Evolutionary conservation across 2,888 invertebrate genomes (phyloP).

Genomic region (Gisinianus flammeolus): DNA sequence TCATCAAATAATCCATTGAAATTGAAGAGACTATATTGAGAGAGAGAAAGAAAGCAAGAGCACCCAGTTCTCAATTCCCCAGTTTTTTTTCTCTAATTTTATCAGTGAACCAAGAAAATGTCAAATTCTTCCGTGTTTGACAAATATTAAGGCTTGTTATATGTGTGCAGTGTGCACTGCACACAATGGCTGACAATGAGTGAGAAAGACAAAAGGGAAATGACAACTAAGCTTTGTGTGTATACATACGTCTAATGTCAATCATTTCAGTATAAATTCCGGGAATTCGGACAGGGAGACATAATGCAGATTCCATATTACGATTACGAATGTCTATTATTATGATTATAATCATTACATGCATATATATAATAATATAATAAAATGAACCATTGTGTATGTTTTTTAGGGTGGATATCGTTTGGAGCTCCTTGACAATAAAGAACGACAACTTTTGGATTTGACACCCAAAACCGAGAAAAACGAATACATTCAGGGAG

Average conservation of each 20-base stretch:
- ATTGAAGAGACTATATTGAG: background rate
- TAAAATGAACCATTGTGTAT: background rate
- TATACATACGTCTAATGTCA: background rate
- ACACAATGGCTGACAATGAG: too few relatives aligned
- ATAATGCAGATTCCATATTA: too few relatives aligned
- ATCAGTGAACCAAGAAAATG: too few relatives aligned
- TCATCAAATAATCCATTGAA: background rate
- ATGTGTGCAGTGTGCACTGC: too few relatives aligned
- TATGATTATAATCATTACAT: background rate
- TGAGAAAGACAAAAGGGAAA: too few relatives aligned
- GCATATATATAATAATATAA: background rate
- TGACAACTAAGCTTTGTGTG: too few relatives aligned
- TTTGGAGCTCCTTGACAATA: constrained; percentile 81
- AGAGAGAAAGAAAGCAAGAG: background rate
- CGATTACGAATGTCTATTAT: background rate
- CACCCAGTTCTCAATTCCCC: too few relatives aligned
- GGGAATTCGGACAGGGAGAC: background rate
- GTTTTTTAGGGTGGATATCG: constrained; percentile 85
- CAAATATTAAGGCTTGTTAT: too few relatives aligned
- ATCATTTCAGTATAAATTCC: background rate
- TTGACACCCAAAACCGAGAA: constrained; percentile 81
- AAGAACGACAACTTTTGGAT: constrained; percentile 83
- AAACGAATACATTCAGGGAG: constrained; percentile 79
- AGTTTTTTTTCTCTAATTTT: too few relatives aligned
- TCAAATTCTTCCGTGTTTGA: too few relatives aligned